Evolutionary conservation across 2,888 invertebrate genomes (phyloP).

Genomic region (Lagria hirta): DNA sequence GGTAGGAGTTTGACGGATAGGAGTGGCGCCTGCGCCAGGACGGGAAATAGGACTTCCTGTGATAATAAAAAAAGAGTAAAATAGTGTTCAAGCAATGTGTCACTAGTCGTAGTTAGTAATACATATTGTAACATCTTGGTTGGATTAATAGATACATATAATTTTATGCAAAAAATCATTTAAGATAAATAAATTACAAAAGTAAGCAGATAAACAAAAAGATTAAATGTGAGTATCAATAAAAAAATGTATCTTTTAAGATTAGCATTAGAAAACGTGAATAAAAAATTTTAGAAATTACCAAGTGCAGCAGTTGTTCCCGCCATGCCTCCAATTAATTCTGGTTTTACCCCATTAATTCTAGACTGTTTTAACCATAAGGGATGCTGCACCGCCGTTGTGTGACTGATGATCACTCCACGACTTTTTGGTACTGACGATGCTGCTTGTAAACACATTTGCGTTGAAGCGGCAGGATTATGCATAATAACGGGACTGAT

Average conservation of each 20-base stretch:
- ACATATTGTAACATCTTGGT: too few species aligned
- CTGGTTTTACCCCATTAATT: constrained; percentile 76
- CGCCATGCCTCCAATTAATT: constrained; percentile 68
- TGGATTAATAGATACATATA: too few species aligned
- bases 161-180: too few species aligned
- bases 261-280: too few species aligned
- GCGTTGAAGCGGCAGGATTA: constrained; percentile 29
- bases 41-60: constrained; percentile 21
- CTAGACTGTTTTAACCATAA: constrained; percentile 58
- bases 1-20: constrained; percentile 73
- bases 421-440: constrained; percentile 32
- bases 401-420: constrained; percentile 49
- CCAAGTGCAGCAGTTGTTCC: constrained; percentile 28
- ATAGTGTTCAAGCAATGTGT: too few species aligned
- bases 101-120: too few species aligned
- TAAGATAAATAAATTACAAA: too few species aligned
- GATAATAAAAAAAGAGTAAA: too few species aligned
- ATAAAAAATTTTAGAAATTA: too few species aligned
- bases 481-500: constrained; percentile 50
- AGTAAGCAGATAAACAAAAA: too few species aligned
- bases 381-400: constrained; percentile 45
- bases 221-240: too few species aligned
- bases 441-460: constrained; percentile 37
- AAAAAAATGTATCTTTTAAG: too few species aligned
- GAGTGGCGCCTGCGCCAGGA: constrained; percentile 26